Conservation (phyloP, 2,797 vertebrate genomes). For the Bovichtus diacanthus region DNA sequence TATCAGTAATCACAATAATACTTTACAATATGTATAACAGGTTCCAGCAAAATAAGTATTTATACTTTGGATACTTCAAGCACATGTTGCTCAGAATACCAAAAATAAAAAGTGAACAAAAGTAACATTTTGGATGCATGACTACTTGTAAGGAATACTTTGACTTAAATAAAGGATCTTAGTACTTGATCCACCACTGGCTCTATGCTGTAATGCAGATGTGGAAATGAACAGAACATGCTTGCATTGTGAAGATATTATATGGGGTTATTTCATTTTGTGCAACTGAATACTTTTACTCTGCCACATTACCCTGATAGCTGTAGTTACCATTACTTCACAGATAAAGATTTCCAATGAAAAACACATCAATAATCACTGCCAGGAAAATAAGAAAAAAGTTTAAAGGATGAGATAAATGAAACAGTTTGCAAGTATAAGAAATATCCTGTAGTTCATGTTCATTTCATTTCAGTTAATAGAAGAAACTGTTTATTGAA, state of each 20-base stretch:
- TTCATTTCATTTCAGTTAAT: not conserved
- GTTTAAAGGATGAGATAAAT: too few species aligned
- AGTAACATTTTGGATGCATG: not conserved
- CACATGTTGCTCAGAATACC: not conserved
- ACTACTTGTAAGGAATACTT: not conserved
- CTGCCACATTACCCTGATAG: not conserved
- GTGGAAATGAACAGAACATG: not conserved
- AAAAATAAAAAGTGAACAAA: too few species aligned
- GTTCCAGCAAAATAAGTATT: not conserved
- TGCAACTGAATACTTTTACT: not conserved
- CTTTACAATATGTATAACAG: not conserved
- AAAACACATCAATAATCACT: too few species aligned
- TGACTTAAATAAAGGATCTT: not conserved
- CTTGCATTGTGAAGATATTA: not conserved
- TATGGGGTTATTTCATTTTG: not conserved
- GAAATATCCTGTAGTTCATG: not conserved
- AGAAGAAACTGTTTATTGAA: not conserved
- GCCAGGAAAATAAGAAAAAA: too few species aligned
- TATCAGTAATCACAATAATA: not conserved
- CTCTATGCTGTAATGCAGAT: not conserved
- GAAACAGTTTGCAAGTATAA: too few species aligned
- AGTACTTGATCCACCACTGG: not conserved
- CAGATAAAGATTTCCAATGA: not conserved
- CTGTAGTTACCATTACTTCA: not conserved
- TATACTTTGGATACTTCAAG: not conserved